Evolutionary conservation across 2,888 invertebrate species (phyloP), one percentile per base, ranked within the genome.

Genomic region (Eupelmus urozonus): DNA sequence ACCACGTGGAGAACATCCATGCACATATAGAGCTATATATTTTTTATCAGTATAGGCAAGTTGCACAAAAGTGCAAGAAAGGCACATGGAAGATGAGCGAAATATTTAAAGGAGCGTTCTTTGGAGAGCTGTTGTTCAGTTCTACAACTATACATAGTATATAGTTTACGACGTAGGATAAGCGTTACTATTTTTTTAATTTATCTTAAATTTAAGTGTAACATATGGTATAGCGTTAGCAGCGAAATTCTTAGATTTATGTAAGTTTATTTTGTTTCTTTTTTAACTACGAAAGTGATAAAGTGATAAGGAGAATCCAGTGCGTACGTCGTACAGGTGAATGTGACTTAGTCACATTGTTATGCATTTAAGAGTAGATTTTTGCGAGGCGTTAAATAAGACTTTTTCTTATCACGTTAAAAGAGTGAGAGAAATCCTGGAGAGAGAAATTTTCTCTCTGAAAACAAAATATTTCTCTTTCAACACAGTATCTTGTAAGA

Each of bases 321-420:
- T 72, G 51, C 53, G 66, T 42, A 40, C 18, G 60, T 51, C 27
- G 27, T 62, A 53, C 11, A 20, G 3, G 53, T 20, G 16, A 57
- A 73, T 78, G 74, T 74, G 74, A 74, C 65, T 40, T 23, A 18
- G 29, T 75, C 71, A 76, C 71, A 71, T 74, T 55, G 51, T 79
- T 75, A 45, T 75, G 79, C 75, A 79, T 79, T 79, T 79, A 79
- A 79, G 65, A 7, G 69, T 66, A 55, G 27, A 51, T 66, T 66
- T 77, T 66, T 23, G 18, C 13, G 45, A 49, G 42, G 51, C 65
- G 29, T 27, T 29, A 53, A 70, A 57, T 51, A 67, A 72, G 77
- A 77, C 77, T 76, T 71, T 63, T 72, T 67, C 62, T 70, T 59
- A 63, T 72, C 49, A 18, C 11, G 20, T 20, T 27, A 77, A 67